Evolutionary conservation across 1,140 invertebrate species (phyloP), one percentile per base, ranked within the genome.

Genomic region (Polyergus mexicanus): DNA sequence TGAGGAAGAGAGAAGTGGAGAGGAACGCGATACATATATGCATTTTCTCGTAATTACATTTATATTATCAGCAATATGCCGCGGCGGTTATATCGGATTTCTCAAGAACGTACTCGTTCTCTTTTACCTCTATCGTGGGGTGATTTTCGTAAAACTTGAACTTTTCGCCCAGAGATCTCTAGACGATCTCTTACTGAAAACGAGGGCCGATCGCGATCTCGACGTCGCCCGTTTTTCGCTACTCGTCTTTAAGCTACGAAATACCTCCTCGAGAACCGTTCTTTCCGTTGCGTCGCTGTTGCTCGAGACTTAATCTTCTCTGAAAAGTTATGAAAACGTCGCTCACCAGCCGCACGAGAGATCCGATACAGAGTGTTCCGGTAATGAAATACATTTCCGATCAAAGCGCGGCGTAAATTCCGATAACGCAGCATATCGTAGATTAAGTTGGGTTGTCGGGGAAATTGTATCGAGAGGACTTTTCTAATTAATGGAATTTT

Each of bases 21-120:
- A 90, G 60, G 25, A 54, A 60, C 28, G 58, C 25, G 25, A 58
- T 62, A 41, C 10, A 25, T 58, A 58, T 75, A 54, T 63, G 68
- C 1, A 90, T 90, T 90, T 91, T 85, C 71, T 19, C 74, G 76
- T 62, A 88, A 90, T 91, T 81, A 88, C 86, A 90, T 90, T 88
- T 85, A 77, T 71, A 74, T 51, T 51, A 60, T 13, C 54, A 38
- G 68, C 51, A 74, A 81, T 51, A 44, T 56, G 51, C 11, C 25
- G 25, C 71, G 28, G 28, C 25, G 51, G 44, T n/a, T 35, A 81
- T 85, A 81, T 85, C 62, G 76, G 75, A 85, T 85, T 41, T 62
- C 76, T 85, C 84, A 56, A 81, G 63, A 41, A 83, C 54, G 11
- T 69, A 69, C 63, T 80, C 77, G 38, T 81, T 25, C 51, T 47